These are phyloP conservation scores for Epicauta chinensis DNA, from an alignment of 1,140 invertebrate species.

Conservation along the genomic window DNA sequence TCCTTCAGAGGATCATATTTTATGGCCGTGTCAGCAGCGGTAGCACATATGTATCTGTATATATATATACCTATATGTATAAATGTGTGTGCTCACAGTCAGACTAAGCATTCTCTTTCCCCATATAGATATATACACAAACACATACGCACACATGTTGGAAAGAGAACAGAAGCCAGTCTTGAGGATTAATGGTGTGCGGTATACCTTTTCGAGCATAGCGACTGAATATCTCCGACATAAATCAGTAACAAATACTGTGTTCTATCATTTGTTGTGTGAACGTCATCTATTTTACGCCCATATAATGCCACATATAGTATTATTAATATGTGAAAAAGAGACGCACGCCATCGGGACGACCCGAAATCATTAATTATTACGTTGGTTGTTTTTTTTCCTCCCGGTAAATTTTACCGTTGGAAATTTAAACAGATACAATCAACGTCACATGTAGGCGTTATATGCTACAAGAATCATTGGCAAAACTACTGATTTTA, in stretches of 20 bases:
- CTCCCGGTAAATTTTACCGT: too few species aligned
- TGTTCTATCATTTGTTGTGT: conserved; percentile 36
- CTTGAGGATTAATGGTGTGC: conserved; percentile 35
- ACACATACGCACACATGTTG: too few species aligned
- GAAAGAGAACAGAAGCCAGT: conserved; percentile 28
- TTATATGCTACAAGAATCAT: too few species aligned
- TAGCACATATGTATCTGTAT: conserved; percentile 35
- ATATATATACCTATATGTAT: neutral
- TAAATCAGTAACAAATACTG: conserved; percentile 37
- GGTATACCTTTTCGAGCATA: conserved; percentile 36
- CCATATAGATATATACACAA: too few species aligned
- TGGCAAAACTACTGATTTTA: too few species aligned
- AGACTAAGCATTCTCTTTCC: conserved; percentile 10
- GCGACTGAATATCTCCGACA: conserved; percentile 34
- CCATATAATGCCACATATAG: conserved; percentile 18
- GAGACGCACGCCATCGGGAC: too few species aligned
- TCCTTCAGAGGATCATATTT: conserved; percentile 42
- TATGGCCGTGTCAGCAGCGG: conserved; percentile 35
- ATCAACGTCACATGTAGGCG: too few species aligned
- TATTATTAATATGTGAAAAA: conserved; percentile 17
- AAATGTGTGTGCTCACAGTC: conserved; percentile 3
- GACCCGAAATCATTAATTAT: too few species aligned
- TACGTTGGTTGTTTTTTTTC: too few species aligned
- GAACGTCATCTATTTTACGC: conserved; percentile 33
- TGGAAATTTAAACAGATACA: too few species aligned